Base-by-base conservation (phyloP, 2,113 vertebrate genomes). In the Corydoras sp. region DNA sequence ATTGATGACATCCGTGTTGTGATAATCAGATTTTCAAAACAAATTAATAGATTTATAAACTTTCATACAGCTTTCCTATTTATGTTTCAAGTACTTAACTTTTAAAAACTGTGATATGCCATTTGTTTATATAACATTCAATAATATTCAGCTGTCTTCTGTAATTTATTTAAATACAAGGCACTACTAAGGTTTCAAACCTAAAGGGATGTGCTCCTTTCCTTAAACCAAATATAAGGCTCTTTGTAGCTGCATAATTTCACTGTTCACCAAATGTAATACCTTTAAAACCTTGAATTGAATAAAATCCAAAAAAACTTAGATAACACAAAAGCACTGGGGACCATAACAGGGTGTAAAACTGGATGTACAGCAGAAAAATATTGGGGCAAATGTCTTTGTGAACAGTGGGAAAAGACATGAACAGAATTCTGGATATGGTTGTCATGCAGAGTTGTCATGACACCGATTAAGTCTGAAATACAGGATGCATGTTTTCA, bases 201-300 rank as follows among this genome's bases (percentile, higher is more conserved):
- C 60, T 55, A 51, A 63, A 61, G 51, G 18, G 2, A 24, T 29
- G 9, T 54, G 24, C 29, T 55, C 48, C 31, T 31, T 71, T 55
- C 35, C 14, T 48, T 56, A 30, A 3, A 8, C 54, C 29, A 43
- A 53, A 24, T 30, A 73, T 65, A 51, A 72, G 18, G 50, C 50
- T 15, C 9, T 71, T 24, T 55, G n/a, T 24, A 59, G 43, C 55
- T 43, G 24, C 65, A 43, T 65, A 65, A 65, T 65, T 72, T 50
- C 10, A 65, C 53, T 60, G 50, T 70, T 5, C n/a, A 53, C 1
- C 49, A 15, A 15, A 51, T 24, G 31, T 58, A 68, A 68, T 68
- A 13, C n/a, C 56, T 51, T 68, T 67, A 35, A 56, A 67, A 67
- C 10, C 11, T 3, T 13, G 51, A 11, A 58, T 11, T 43, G 4